Base-by-base conservation (phyloP, 2,113 vertebrate genomes). In the Amphilophus citrinellus region DNA sequence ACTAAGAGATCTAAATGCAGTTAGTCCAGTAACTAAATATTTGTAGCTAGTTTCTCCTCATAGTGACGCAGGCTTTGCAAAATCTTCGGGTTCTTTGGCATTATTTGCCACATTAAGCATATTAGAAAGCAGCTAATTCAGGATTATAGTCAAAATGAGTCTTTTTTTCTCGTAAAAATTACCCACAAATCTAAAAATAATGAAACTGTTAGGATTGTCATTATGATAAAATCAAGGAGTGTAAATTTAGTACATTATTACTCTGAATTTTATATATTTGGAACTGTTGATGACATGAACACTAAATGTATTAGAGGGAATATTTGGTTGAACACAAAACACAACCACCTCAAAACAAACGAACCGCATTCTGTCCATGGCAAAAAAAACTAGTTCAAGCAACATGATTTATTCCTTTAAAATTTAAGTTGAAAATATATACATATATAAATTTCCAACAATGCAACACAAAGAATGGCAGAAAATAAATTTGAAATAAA, bases 161-260 rank as follows among this genome's bases (percentile, higher is more conserved):
- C 57, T 15, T 6, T 80, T 76, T 57, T 32, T 20, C 7, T 50
- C 63, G 79, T 32, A 24, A 68, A 30, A 83, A 53, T 53, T 73
- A 73, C 17, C 50, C 76, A 82, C 75, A 84, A 65, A 79, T 10
- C 77, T 63, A 59, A 87, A 89, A 63, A 79, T 2, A 11, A 68
- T 87, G 80, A 87, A 80, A 90, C 63, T 47, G 83, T 94, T 92
- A 95, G 91, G 95, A 96, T 96, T 96, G 95, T 96, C 95, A 94
- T 87, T 94, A 86, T 76, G 53, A 91, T 89, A 24, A 83, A 86
- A 86, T 77, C 57, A 83, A 68, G 39, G 47, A 53, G 42, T 65
- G 76, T 44, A 83, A 60, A 84, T 90, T 77, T 84, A 85, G 77
- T 78, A 87, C 76, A 83, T 82, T 56, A 90, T 82, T 81, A 93